These are phyloP conservation scores for Doryteuthis pealeii DNA, from an alignment of 1,140 invertebrate genomes.

Conservation along the genomic window DNA sequence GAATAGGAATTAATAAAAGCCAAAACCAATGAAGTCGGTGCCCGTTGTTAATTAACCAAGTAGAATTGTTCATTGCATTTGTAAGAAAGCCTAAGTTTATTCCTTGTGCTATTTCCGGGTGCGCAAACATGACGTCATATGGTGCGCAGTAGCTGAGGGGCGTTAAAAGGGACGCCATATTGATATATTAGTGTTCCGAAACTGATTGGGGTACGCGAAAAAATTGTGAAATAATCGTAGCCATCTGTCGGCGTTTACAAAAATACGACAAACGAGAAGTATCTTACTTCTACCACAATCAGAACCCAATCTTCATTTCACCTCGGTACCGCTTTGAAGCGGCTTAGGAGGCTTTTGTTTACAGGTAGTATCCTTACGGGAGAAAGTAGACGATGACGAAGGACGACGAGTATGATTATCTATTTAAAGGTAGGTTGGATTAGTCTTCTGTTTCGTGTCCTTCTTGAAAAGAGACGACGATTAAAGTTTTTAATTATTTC, in stretches of 20 bases:
- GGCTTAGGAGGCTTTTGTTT: constrained; percentile 32
- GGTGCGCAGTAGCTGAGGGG: constrained; percentile 19
- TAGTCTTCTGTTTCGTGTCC: no score
- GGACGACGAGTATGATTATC: constrained; percentile 99
- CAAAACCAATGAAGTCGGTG: no score
- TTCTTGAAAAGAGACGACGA: no score
- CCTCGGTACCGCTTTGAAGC: neutral
- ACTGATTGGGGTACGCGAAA: neutral
- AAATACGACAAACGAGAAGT: neutral
- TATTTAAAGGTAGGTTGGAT: constrained; percentile 92
- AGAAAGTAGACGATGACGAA: constrained; percentile 65
- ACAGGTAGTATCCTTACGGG: constrained; percentile 38
- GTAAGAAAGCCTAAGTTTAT: neutral
- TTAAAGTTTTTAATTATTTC: no score
- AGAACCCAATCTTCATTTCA: constrained; percentile 20
- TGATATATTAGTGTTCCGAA: neutral
- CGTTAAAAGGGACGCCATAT: constrained; percentile 21
- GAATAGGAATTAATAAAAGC: no score
- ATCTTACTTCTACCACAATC: neutral
- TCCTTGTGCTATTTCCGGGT: constrained; percentile 17
- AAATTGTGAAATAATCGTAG: constrained; percentile 9
- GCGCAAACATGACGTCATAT: constrained; percentile 19
- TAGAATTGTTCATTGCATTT: no score
- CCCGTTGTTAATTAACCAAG: no score
- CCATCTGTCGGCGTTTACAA: constrained; percentile 13